Evolutionary conservation across 1,140 invertebrate species (phyloP).

Genomic region (Scylla paramamosain): DNA sequence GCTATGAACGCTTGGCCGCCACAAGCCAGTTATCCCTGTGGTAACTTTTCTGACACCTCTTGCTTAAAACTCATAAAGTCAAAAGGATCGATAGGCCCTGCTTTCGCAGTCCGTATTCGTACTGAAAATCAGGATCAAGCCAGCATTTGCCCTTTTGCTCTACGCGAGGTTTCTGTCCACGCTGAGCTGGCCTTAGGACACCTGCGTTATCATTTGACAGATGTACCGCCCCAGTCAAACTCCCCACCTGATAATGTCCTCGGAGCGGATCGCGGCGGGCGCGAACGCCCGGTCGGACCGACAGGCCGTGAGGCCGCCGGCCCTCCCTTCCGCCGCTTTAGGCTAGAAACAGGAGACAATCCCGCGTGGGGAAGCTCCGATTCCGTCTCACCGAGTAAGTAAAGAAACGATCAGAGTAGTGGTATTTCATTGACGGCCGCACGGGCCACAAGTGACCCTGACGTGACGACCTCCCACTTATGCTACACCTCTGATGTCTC

Average conservation of each 20-base stretch:
- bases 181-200: conserved; percentile 87
- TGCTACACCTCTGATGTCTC: conserved; percentile 87
- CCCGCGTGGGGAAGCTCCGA: too few species aligned
- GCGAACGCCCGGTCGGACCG: conserved; percentile 4
- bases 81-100: conserved; percentile 12
- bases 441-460: too few species aligned
- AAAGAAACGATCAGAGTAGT: too few species aligned
- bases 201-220: conserved; percentile 12
- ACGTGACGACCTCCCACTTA: too few species aligned
- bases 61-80: conserved; percentile 85
- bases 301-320: too few species aligned
- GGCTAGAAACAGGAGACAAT: too few species aligned
- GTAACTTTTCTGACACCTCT: conserved; percentile 92
- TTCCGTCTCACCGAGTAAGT: too few species aligned
- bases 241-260: conserved; percentile 8
- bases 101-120: conserved; percentile 81
- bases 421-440: too few species aligned
- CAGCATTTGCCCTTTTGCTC: conserved; percentile 92
- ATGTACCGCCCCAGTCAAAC: conserved; percentile 6
- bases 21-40: conserved; percentile 93
- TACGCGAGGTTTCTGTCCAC: conserved; percentile 91
- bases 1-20: conserved; percentile 92
- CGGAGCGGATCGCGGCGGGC: conserved; percentile 6
- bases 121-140: conserved; percentile 89
- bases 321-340: too few species aligned